phyloP scores from a whole-genome alignment of 1,140 invertebrate genomes.

The Plectrocnemia conspersa region DNA sequence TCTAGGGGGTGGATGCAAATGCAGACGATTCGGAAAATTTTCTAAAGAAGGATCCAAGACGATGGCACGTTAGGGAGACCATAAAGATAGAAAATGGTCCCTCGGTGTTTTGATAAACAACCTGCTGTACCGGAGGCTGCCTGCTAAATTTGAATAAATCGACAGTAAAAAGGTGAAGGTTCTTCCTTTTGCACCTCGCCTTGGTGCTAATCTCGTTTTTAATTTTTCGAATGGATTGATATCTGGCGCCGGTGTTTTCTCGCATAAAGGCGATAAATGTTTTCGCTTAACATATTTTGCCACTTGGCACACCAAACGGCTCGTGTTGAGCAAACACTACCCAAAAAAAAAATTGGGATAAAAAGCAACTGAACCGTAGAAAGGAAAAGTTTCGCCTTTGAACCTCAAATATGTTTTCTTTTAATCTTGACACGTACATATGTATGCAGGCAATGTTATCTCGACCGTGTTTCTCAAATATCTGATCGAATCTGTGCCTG shows the following conservation, averaged over 20 bases:
- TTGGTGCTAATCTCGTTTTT: slow-evolving; percentile 14
- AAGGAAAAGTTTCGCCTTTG: no score
- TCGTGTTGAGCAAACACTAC: slow-evolving; percentile 9
- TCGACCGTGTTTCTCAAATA: no score
- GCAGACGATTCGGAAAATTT: no score
- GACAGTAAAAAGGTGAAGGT: slow-evolving; percentile 22
- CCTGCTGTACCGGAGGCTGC: not conserved
- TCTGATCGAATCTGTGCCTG: no score
- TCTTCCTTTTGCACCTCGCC: slow-evolving; percentile 8
- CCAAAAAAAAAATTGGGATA: no score
- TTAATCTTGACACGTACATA: no score
- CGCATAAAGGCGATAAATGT: slow-evolving; percentile 4
- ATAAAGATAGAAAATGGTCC: slow-evolving; percentile 11
- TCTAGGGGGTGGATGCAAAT: no score
- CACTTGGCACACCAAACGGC: not conserved
- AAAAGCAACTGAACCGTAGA: no score
- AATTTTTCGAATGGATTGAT: slow-evolving; percentile 21
- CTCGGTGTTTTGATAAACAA: slow-evolving; percentile 11
- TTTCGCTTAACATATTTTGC: slow-evolving; percentile 16
- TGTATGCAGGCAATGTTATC: no score
- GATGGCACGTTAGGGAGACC: slow-evolving; percentile 17
- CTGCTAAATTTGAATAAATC: slow-evolving; percentile 23
- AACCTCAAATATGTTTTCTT: no score
- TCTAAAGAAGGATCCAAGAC: slow-evolving; percentile 9
- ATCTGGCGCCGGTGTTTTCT: slow-evolving; percentile 12